Conservation (phyloP, 2,113 vertebrate species). For the Alectura lathami region DNA sequence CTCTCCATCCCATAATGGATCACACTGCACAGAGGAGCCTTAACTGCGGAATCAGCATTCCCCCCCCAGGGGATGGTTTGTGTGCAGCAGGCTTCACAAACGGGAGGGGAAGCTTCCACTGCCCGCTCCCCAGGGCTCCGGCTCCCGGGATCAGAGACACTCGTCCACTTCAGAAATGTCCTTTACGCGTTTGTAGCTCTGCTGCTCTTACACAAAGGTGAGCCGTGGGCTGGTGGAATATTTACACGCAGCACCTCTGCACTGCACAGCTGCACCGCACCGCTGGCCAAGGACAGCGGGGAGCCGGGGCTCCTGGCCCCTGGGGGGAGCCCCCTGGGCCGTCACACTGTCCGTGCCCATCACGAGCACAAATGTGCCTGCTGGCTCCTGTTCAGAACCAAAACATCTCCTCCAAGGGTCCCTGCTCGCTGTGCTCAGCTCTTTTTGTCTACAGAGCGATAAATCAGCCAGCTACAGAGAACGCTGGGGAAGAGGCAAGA, state of each 20-base stretch:
- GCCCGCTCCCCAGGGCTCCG: slow-evolving; percentile 15
- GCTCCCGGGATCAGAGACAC: slow-evolving; percentile 49
- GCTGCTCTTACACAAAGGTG: not conserved
- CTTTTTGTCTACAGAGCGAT: not conserved
- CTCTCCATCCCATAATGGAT: slow-evolving; percentile 43
- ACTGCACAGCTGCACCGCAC: not conserved
- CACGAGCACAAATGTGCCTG: slow-evolving; percentile 13
- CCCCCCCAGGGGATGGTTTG: slow-evolving; percentile 41
- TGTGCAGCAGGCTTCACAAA: not conserved
- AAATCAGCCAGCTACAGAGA: not conserved
- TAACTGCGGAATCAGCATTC: not conserved
- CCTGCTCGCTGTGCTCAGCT: slow-evolving; percentile 25
- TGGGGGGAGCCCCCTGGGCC: not conserved
- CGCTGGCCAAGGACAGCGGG: not conserved
- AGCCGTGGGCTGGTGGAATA: rapidly evolving
- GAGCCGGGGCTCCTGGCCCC: not conserved
- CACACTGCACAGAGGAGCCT: not conserved
- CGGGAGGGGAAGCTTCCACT: not conserved
- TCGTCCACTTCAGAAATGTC: slow-evolving; percentile 8
- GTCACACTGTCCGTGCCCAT: too few relatives aligned
- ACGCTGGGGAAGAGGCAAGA: not conserved
- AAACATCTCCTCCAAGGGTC: not conserved
- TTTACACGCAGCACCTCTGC: not conserved
- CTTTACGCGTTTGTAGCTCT: not conserved
- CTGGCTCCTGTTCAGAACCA: slow-evolving; percentile 22